Base-by-base conservation (phyloP, 2,113 vertebrate species). In the Probosciger aterrimus region DNA sequence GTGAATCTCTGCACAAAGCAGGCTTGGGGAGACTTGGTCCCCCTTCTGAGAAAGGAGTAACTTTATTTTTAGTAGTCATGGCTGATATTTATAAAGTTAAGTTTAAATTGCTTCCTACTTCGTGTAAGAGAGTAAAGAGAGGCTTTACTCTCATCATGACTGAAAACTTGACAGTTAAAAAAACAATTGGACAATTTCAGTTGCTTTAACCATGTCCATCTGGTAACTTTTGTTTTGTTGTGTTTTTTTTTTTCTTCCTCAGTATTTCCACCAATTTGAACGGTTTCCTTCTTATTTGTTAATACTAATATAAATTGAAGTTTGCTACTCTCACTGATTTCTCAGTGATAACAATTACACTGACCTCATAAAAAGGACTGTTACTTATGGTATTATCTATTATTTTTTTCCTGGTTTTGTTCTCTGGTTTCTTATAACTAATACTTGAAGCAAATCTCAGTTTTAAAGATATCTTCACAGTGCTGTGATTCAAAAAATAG, bases 1-100 rank as follows among this genome's bases (percentile, higher is more conserved):
- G 19, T 18, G 18, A 71, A 28, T 2, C 23, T 17, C n/a, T 9
- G 11, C 47, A 68, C 3, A 0, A 13, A 39, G 44, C 2, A 2
- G 6, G 5, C 11, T 68, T 25, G 44, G 6, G 6, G 24, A 12
- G 7, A 10, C 13, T 90, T 1, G 0, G 18, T 57, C 4, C 7
- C 6, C 16, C 11, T 63, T 70, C 16, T 37, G 20, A 65, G 44
- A n/a, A 78, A 70, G 46, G 13, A 27, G 5, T 16, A 8, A 46
- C 16, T 47, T 37, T n/a, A 22, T 18, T 75, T 85, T 68, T 37
- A n/a, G 27, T 30, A 55, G 46, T 65, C 14, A 49, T 17, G 10
- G 31, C 19, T 44, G 53, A 5, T 5, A 35, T 69, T 62, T 1
- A 4, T 78, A 44, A 70, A 73, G 30, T 33, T 44, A 65, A 80